Evolutionary conservation across 2,113 vertebrate genomes (phyloP).

Genomic region (Takifugu flavidus): DNA sequence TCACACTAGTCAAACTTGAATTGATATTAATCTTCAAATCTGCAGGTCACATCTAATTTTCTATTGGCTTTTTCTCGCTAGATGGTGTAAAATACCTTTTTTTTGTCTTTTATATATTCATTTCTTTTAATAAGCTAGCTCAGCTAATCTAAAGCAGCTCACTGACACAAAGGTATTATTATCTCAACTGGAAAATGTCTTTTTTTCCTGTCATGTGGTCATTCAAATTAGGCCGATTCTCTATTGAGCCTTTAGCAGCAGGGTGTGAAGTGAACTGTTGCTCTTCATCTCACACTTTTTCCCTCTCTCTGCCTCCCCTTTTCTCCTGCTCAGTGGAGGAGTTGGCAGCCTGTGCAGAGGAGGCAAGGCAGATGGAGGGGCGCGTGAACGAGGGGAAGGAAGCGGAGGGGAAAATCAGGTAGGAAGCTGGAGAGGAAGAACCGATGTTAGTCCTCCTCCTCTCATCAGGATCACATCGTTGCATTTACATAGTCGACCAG

Average conservation of each 20-base stretch:
- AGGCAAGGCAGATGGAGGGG: constrained; percentile 61
- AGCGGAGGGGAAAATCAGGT: constrained; percentile 70
- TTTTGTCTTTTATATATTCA: not conserved
- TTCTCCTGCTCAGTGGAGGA: constrained; percentile 61
- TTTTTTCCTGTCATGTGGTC: constrained; percentile 5
- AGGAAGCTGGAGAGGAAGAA: constrained; percentile 39
- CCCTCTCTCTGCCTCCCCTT: constrained; percentile 7
- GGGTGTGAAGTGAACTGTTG: constrained; percentile 46
- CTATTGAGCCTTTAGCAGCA: constrained; percentile 35
- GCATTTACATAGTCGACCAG: too few relatives aligned
- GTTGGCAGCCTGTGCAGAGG: constrained; percentile 63
- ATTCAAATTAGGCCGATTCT: constrained; percentile 20
- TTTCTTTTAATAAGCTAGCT: constrained; percentile 15
- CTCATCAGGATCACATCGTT: constrained; percentile 52
- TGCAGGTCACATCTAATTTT: constrained; percentile 35
- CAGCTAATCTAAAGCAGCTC: not conserved
- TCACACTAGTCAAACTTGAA: constrained; percentile 33
- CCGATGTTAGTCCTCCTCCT: constrained; percentile 30
- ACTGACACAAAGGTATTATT: constrained; percentile 9
- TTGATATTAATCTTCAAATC: constrained; percentile 28
- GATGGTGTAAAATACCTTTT: constrained; percentile 10
- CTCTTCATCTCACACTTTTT: constrained; percentile 47
- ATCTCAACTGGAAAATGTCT: constrained; percentile 1
- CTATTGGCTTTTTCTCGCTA: constrained; percentile 22
- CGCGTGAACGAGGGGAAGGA: constrained; percentile 60